Base-by-base conservation (phyloP, 1,140 invertebrate species). In the Pinna nobilis region DNA sequence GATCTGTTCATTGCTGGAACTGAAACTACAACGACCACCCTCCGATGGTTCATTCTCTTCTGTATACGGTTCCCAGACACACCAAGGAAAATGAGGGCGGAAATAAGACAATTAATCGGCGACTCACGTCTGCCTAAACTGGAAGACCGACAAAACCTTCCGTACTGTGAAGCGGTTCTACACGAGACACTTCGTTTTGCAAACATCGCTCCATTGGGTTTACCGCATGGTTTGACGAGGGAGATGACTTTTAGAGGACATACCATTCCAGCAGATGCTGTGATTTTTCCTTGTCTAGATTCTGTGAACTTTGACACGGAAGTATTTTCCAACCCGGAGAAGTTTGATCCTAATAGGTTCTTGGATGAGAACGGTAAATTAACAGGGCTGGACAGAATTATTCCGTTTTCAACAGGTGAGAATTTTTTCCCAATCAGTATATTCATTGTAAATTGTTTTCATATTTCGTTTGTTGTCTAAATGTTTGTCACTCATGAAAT, bases 1-100 rank as follows among this genome's bases (percentile, higher is more conserved):
- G 96, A 98, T 88, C 89, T 98, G 66, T 96, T 95, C 82, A 95
- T 96, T 0, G 96, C 96, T 35, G 95, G 95, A 0, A 91, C 95
- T n/a, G 96, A 98, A 84, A 98, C 96, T 0, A 94, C 95, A 0
- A 88, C 95, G 33, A 93, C 94, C 0, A 95, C 95, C 0, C 84
- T 98, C 13, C 91, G 93, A 25, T 98, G 96, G 96, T 94, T 95
- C 77, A 88, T 97, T 23, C 88, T 98, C 7, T 94, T 93, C 76
- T 92, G 97, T 91, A 93, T 94, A 0, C 86, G 91, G n/a, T 86
- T 95, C 89, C 93, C 92, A 18, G 89, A 93, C 3, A 91, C 94
- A 0, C 95, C 96, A 85, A 90, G 89, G 30, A 92, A 92, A 15
- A 94, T 97, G 0, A 94, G 96, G 88, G 93, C 95, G 65, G 96